Conservation (phyloP, 2,888 invertebrate species). For the Folsomia candida region DNA sequence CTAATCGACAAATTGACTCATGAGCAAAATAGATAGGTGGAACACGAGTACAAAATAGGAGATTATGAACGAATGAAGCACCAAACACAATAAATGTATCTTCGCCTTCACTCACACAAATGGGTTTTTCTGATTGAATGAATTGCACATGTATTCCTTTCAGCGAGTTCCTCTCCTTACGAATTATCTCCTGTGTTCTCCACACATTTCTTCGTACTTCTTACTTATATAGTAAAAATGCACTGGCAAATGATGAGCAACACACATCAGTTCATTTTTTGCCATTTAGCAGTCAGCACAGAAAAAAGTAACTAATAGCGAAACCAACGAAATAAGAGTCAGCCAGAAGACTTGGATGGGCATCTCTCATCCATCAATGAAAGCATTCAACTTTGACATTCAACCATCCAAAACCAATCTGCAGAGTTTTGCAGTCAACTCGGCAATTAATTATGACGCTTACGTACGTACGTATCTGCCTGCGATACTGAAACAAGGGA, state of each 20-base stretch:
- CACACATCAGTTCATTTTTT: slow-evolving; percentile 18
- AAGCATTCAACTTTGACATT: slow-evolving; percentile 17
- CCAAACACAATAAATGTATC: background rate
- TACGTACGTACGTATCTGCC: background rate
- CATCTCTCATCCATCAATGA: slow-evolving; percentile 17
- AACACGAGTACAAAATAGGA: slow-evolving; percentile 11
- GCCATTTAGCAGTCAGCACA: slow-evolving; percentile 9
- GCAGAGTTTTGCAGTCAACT: slow-evolving; percentile 6
- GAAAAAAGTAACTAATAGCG: slow-evolving; percentile 7
- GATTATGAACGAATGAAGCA: slow-evolving; percentile 1
- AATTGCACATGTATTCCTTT: background rate
- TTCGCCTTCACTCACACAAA: slow-evolving; percentile 16
- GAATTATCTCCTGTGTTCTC: background rate
- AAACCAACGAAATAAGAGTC: background rate
- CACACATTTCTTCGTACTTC: too few relatives aligned
- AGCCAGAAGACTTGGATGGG: slow-evolving; percentile 1
- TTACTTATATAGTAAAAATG: too few relatives aligned
- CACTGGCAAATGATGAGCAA: slow-evolving; percentile 2
- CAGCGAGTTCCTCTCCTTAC: background rate
- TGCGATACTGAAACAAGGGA: background rate
- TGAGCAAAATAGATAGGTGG: background rate
- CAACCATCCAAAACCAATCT: background rate
- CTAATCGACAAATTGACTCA: too few relatives aligned
- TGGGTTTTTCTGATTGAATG: slow-evolving; percentile 19
- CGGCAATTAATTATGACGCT: background rate